phyloP scores from a whole-genome alignment of 2,888 invertebrate species.

The Nasonovia ribisnigri region DNA sequence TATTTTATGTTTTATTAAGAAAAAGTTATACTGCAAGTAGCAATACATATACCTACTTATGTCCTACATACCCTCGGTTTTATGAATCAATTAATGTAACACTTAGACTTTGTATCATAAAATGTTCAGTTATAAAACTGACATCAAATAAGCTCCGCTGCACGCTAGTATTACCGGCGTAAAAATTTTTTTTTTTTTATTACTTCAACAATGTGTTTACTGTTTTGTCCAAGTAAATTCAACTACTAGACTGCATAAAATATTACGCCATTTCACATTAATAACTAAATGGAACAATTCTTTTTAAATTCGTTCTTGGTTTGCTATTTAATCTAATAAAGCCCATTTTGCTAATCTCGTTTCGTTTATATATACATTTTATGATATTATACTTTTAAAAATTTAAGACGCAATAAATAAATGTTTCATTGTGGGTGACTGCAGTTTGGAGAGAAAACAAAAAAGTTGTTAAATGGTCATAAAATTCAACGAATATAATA shows the following conservation, averaged over 20 bases:
- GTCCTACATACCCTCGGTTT: neutral
- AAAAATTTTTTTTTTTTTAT: neutral
- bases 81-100: neutral
- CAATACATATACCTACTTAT: neutral
- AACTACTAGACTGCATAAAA: neutral
- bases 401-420: conserved; percentile 43
- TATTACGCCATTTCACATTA: neutral
- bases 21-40: neutral
- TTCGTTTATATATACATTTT: neutral
- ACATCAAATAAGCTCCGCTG: neutral
- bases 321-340: neutral
- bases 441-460: neutral
- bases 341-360: conserved; percentile 10
- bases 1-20: neutral
- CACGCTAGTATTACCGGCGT: neutral
- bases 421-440: neutral
- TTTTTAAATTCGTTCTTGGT: conserved; percentile 10
- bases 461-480: conserved; percentile 57
- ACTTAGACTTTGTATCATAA: neutral
- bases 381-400: conserved; percentile 28
- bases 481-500: conserved; percentile 41
- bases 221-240: neutral
- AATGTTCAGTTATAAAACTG: neutral
- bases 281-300: conserved; percentile 11
- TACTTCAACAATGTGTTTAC: conserved; percentile 14